Base-by-base conservation (phyloP, 2,113 vertebrate species). In the Oreotrochilus melanogaster region DNA sequence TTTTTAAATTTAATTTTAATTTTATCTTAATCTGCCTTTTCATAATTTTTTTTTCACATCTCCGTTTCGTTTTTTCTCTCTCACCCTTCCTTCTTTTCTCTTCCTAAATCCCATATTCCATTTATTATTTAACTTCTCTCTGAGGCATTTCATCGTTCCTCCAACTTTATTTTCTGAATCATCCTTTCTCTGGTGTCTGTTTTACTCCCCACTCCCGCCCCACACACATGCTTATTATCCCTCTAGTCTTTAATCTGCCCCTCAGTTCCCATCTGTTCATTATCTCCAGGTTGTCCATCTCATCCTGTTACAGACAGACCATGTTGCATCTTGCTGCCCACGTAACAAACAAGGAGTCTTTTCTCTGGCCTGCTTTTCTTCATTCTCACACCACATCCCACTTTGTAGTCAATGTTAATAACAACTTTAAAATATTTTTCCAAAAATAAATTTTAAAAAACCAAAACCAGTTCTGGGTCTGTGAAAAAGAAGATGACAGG, bases 201-300 rank as follows among this genome's bases (percentile, higher is more conserved):
- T 84, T 91, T 87, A 85, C 39, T 75, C 73, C 42, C 22, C 54
- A 18, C 45, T 86, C 48, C 21, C 6, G 0, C 61, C 45, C 53
- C 45, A 4, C 64, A 24, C 45, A 57, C 7, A 73, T 0, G 0
- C 18, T 81, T 84, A 39, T 89, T 81, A 89, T 47, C 74, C 28
- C 57, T 87, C 43, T 21, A 56, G 16, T 31, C 56, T 95, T 84
- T 79, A 76, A 73, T 78, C 53, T 91, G 83, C 47, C 76, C 83
- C 48, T 96, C 83, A 91, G 35, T 86, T 94, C 73, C 91, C 96
- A 94, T 86, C 92, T 92, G 86, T 89, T 96, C 80, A 81, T 95
- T 81, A 95, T 61, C 84, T 92, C 67, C 86, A 93, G 30, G 83
- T 91, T 91, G 83, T 91, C 86, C 88, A 95, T 60, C 57, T 89